phyloP scores from a whole-genome alignment of 2,113 vertebrate species.

The Peromyscus californicus region DNA sequence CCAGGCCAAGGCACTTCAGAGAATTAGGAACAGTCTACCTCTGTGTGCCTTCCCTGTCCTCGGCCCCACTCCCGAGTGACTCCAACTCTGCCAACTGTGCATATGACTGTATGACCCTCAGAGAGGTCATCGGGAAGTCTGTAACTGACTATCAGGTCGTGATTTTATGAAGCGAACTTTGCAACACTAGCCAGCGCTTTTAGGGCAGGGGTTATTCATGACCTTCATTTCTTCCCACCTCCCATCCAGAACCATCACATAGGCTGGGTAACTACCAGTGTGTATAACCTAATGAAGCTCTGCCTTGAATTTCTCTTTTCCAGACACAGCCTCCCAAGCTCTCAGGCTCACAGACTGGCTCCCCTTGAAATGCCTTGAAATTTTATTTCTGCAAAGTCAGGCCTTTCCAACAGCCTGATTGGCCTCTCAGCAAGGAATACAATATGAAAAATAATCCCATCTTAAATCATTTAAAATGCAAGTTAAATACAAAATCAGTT shows the following conservation, averaged over 20 bases:
- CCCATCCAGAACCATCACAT: background rate
- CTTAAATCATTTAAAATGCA: constrained; percentile 46
- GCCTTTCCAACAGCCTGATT: background rate
- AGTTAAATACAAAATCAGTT: constrained; percentile 38
- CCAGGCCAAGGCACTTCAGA: background rate
- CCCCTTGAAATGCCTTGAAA: background rate
- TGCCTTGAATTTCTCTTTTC: background rate
- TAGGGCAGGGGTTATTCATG: background rate
- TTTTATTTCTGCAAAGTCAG: background rate
- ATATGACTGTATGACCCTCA: no score
- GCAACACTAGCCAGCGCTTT: background rate
- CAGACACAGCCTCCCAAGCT: background rate
- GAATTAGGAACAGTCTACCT: background rate
- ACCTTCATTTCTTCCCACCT: background rate
- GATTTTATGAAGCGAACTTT: background rate
- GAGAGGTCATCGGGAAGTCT: background rate
- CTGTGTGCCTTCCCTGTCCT: background rate
- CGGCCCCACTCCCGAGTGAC: background rate
- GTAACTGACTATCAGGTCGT: background rate
- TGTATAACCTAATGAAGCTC: background rate
- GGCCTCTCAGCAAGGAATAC: background rate
- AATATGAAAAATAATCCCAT: background rate
- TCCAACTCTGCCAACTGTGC: background rate
- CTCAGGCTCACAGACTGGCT: background rate
- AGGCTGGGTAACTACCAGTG: background rate